Conservation (phyloP, 2,113 vertebrate genomes). For the Paracanthobrama guichenoti region DNA sequence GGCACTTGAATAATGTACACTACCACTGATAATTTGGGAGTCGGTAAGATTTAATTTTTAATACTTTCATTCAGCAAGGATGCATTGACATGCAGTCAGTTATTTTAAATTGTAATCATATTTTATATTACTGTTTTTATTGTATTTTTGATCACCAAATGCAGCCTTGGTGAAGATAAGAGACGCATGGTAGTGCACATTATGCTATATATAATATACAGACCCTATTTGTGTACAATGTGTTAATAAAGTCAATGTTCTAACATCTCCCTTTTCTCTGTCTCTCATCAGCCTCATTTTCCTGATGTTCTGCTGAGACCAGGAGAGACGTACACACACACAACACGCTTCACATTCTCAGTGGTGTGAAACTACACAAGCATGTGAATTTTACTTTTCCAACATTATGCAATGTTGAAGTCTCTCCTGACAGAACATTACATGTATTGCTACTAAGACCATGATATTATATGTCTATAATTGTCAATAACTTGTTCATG, state of each 20-base stretch:
- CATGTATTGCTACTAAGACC: background rate
- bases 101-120: background rate
- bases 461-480: background rate
- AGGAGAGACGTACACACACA: conserved; percentile 82
- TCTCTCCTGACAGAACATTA: background rate
- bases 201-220: background rate
- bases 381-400: background rate
- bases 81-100: background rate
- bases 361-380: conserved; percentile 11
- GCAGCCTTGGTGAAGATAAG: background rate
- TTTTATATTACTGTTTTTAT: background rate
- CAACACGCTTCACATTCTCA: conserved; percentile 80
- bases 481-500: background rate
- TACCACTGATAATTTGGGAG: background rate
- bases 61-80: background rate
- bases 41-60: background rate
- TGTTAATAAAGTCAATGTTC: background rate
- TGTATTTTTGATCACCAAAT: background rate
- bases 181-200: background rate
- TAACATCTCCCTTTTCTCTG: background rate
- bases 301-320: conserved; percentile 81
- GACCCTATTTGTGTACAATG: background rate
- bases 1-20: background rate
- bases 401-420: background rate
- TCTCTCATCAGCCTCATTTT: conserved; percentile 78